These are phyloP conservation scores for Halichoeres trimaculatus DNA, from an alignment of 2,113 vertebrate species.

Conservation along the genomic window DNA sequence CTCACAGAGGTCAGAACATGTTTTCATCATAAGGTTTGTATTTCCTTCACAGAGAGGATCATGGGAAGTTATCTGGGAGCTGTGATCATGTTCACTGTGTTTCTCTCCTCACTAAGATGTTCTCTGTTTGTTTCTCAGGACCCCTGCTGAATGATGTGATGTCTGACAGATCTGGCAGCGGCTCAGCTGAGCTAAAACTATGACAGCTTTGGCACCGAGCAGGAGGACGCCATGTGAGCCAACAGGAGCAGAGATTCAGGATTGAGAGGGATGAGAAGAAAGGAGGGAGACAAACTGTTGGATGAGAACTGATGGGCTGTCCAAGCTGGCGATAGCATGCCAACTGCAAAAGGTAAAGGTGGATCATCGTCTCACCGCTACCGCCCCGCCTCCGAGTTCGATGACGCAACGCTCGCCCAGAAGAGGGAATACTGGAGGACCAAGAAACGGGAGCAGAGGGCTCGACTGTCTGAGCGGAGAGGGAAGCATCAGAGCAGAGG, in stretches of 20 bases:
- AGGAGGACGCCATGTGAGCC: constrained; percentile 7
- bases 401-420: constrained; percentile 79
- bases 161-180: constrained; percentile 20
- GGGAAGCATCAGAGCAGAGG: constrained; percentile 25
- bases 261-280: constrained; percentile 10
- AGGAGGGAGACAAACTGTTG: constrained; percentile 16
- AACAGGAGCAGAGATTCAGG: background rate
- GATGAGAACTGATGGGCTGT: constrained; percentile 56
- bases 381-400: constrained; percentile 75
- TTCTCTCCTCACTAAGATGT: background rate
- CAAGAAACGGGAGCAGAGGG: constrained; percentile 85
- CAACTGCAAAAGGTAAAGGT: constrained; percentile 69
- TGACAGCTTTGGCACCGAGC: background rate
- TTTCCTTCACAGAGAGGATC: background rate
- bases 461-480: constrained; percentile 70
- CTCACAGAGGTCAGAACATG: too few species aligned
- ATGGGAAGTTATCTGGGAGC: too few species aligned
- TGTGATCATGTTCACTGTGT: background rate
- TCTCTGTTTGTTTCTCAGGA: constrained; percentile 44
- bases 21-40: too few species aligned
- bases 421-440: constrained; percentile 86
- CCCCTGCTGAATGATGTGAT: constrained; percentile 40
- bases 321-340: constrained; percentile 67
- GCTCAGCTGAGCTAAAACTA: constrained; percentile 13
- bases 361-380: constrained; percentile 67